Evolutionary conservation across 2,797 vertebrate species (phyloP).

Genomic region (Bovichtus variegatus): DNA sequence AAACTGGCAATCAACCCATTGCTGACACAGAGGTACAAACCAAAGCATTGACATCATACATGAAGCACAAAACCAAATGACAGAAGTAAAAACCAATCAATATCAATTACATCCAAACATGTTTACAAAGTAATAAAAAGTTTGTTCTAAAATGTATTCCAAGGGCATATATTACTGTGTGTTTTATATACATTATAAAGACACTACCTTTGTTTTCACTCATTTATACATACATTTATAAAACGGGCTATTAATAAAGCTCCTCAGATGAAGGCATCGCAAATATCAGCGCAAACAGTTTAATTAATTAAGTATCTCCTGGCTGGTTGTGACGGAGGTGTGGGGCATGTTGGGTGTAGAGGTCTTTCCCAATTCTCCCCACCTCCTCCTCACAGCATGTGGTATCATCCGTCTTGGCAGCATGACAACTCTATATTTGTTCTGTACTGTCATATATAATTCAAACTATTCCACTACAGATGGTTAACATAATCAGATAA

Average conservation of each 20-base stretch:
- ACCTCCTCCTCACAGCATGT: background rate
- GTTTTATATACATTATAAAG: slow-evolving; percentile 17
- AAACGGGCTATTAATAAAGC: background rate
- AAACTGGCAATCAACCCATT: slow-evolving; percentile 12
- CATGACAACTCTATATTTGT: background rate
- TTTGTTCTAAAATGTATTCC: background rate
- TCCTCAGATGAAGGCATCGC: background rate
- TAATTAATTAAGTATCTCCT: slow-evolving; percentile 7
- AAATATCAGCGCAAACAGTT: slow-evolving; percentile 40
- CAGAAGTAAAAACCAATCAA: slow-evolving; percentile 2
- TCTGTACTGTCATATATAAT: background rate
- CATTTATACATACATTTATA: background rate
- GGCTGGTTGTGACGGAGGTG: background rate
- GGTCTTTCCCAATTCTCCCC: background rate
- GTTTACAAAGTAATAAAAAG: slow-evolving; percentile 20
- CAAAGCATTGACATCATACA: slow-evolving; percentile 4
- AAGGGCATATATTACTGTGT: slow-evolving; percentile 26
- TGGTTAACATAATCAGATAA: background rate
- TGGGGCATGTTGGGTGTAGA: background rate
- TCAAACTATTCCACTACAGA: background rate
- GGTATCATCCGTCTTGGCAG: slow-evolving; percentile 29
- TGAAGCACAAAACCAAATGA: slow-evolving; percentile 1
- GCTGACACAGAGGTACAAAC: slow-evolving; percentile 20
- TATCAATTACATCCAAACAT: slow-evolving; percentile 15
- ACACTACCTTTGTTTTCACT: background rate